Conservation (phyloP, 2,113 vertebrate species). For the Paratilapia polleni region DNA sequence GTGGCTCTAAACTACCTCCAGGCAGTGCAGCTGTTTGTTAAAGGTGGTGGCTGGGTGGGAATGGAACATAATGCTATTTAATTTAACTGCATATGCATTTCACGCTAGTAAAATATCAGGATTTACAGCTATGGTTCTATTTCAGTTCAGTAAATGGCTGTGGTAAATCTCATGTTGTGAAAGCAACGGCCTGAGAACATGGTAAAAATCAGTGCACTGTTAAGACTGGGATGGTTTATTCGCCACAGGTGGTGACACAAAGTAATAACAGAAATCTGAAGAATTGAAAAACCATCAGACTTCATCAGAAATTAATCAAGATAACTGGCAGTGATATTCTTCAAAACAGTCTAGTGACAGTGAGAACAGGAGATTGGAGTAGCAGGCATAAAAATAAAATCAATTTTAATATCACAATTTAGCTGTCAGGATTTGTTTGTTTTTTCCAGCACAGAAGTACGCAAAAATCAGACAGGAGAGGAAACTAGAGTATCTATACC, state of each 20-base stretch:
- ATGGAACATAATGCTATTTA: conserved; percentile 41
- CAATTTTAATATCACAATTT: conserved; percentile 22
- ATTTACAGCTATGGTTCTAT: conserved; percentile 52
- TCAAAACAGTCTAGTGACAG: conserved; percentile 10
- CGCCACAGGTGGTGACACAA: conserved; percentile 15
- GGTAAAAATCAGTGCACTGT: conserved; percentile 15
- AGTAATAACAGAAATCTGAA: conserved; percentile 16
- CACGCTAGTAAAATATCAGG: conserved; percentile 47
- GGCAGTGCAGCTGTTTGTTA: conserved; percentile 57
- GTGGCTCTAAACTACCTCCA: conserved; percentile 49
- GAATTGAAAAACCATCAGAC: conserved; percentile 24
- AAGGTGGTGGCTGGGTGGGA: conserved; percentile 24
- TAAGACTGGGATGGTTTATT: conserved; percentile 13
- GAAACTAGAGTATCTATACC: not conserved
- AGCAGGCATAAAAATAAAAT: conserved; percentile 4
- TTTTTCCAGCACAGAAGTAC: not conserved
- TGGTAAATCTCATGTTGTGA: conserved; percentile 43
- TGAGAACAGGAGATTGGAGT: not conserved
- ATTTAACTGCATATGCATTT: conserved; percentile 61
- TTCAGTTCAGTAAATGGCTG: conserved; percentile 34
- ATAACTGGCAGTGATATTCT: conserved; percentile 29
- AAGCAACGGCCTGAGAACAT: conserved; percentile 21
- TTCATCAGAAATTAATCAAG: not conserved
- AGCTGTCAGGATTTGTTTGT: not conserved
- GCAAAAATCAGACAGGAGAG: not conserved